Percentiles rank a stretch among this genome's conserved stretches.
Conservation (phyloP, 2,797 vertebrate genomes). For the Poecilia picta region DNA sequence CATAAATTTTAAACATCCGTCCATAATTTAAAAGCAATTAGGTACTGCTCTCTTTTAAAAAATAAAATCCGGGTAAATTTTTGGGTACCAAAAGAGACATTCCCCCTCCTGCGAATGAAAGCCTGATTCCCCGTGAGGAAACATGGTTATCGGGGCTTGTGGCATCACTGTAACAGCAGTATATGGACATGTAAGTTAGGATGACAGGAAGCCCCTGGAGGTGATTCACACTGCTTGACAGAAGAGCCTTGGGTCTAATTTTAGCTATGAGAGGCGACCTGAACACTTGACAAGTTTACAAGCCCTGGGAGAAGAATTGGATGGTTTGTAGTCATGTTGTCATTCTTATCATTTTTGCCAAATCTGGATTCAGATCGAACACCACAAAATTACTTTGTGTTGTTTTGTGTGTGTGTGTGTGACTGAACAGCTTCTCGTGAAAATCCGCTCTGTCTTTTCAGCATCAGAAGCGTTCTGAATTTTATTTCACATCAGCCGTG, state of each 20-base stretch:
- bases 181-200: constrained; percentile 33
- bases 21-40: background rate
- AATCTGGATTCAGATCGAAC: constrained; percentile 25
- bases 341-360: constrained; percentile 14
- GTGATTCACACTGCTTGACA: constrained; percentile 41
- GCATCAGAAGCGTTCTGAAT: constrained; percentile 3
- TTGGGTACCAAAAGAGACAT: background rate
- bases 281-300: constrained; percentile 31
- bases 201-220: constrained; percentile 42
- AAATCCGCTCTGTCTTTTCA: background rate
- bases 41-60: background rate
- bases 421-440: constrained; percentile 17
- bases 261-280: constrained; percentile 29
- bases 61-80: background rate
- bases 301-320: constrained; percentile 20
- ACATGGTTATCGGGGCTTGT: constrained; percentile 1
- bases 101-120: constrained; percentile 1
- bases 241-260: constrained; percentile 38
- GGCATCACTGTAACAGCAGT: constrained; percentile 16
- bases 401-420: constrained; percentile 7
- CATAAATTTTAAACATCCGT: background rate
- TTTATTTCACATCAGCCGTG: constrained; percentile 2
- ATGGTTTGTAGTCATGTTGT: constrained; percentile 25
- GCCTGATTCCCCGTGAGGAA: constrained; percentile 27
- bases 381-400: constrained; percentile 18